phyloP scores from a whole-genome alignment of 2,113 vertebrate genomes.

The Caretta caretta region DNA sequence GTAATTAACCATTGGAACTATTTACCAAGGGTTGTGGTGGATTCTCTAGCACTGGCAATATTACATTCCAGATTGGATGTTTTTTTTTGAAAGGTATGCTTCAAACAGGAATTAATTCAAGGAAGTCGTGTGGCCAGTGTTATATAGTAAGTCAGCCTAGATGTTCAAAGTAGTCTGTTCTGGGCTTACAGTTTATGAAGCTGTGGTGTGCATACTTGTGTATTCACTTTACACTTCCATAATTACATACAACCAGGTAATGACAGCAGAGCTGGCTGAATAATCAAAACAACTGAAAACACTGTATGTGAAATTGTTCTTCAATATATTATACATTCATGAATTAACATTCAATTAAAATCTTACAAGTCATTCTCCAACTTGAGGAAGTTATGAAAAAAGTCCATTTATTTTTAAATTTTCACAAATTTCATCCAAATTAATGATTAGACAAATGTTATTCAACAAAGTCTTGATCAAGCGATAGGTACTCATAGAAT shows the following conservation, averaged over 20 bases:
- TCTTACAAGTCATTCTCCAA: not conserved
- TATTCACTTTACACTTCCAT: not conserved
- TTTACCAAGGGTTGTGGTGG: not conserved
- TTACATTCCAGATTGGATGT: not conserved
- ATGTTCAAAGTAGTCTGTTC: not conserved
- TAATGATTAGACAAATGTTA: not conserved
- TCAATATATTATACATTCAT: not conserved
- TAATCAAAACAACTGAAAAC: not conserved
- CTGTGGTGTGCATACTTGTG: not conserved
- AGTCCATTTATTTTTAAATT: not conserved
- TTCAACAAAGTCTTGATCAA: not conserved
- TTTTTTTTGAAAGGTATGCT: not conserved
- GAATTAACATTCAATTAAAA: not conserved
- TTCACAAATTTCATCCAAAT: not conserved
- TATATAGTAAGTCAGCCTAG: not conserved
- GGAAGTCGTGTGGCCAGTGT: not conserved
- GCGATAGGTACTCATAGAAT: not conserved
- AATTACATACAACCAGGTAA: not conserved
- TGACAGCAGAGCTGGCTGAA: not conserved
- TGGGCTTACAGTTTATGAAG: not conserved
- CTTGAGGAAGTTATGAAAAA: not conserved
- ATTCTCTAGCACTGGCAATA: not conserved
- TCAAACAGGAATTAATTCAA: not conserved
- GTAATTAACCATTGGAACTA: not conserved
- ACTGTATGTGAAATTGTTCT: not conserved